Evolutionary conservation across 2,113 vertebrate genomes (phyloP), one percentile per base, ranked within the genome.

Genomic region (Pantherophis guttatus): DNA sequence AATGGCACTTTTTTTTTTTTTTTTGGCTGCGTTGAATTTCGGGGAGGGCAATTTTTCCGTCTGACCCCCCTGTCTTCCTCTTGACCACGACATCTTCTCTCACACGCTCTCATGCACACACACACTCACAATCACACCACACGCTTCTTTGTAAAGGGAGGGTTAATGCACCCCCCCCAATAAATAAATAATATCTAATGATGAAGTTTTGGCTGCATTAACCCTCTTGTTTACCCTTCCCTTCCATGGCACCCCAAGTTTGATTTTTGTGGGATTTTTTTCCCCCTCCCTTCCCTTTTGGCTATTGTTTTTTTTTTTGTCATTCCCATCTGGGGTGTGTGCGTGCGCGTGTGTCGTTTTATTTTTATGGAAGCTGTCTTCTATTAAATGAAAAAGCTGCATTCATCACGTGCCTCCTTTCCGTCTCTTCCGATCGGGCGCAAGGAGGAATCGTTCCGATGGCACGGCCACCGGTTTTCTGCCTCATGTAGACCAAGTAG

Each of bases 351-450:
- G 54, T 87, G 89, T 58, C 21, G 54, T 58, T 93, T 91, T 95
- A 91, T 92, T 95, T 96, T 96, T 97, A 95, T 95, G 93, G 94
- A 96, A 96, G 93, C 94, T 91, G 92, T 97, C 97, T 97, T 97
- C 96, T 97, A 97, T 97, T 97, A 97, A 97, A 97, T 12, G 90
- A 90, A 96, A 59, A 93, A 96, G 93, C 95, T 96, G 96, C 93
- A 94, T 95, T 94, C 95, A 93, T 94, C 70, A 0, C 33, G 17
- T 21, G 93, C 44, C 90, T 93, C 24, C 53, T 33, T 90, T 65
- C 88, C 24, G 53, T 58, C 24, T 91, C 2, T 58, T 39, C 29
- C 29, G 86, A 15, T 39, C 15, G 57, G 44, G 53, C 8, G 8
- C 15, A 21, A 7, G 13, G 81, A 29, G 26, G n/a, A 5, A 6